Evolutionary conservation across 2,888 invertebrate species (phyloP).

Genomic region (Lasioglossum oenotherae): DNA sequence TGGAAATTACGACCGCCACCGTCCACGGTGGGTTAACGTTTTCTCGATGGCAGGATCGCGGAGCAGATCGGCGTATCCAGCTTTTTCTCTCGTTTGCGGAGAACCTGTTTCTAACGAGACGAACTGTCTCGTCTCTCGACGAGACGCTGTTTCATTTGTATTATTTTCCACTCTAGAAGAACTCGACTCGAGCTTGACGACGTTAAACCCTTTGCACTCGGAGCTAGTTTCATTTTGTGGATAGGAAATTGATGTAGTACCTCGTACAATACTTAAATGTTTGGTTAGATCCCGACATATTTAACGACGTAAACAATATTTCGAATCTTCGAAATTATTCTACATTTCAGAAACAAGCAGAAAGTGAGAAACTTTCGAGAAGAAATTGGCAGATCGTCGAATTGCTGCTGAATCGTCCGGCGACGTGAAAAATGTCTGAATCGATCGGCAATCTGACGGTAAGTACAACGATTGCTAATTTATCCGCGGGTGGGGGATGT

Average conservation of each 20-base stretch:
- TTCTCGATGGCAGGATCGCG: background rate
- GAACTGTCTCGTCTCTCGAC: too few relatives aligned
- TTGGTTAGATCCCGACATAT: too few relatives aligned
- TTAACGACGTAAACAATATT: too few relatives aligned
- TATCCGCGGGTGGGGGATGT: background rate
- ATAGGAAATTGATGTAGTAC: too few relatives aligned
- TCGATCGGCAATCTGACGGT: background rate
- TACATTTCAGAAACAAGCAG: too few relatives aligned
- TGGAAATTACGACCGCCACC: background rate
- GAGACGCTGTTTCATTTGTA: too few relatives aligned
- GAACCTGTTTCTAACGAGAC: background rate
- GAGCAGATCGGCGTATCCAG: background rate
- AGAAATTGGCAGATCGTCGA: background rate
- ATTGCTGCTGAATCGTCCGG: background rate
- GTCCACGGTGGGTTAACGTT: background rate
- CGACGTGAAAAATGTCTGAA: background rate
- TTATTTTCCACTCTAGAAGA: too few relatives aligned
- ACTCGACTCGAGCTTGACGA: too few relatives aligned
- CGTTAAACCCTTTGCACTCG: too few relatives aligned
- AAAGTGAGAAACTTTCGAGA: background rate
- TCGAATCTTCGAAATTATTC: background rate
- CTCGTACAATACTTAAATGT: too few relatives aligned
- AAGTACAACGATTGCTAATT: background rate
- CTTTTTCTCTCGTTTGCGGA: background rate
- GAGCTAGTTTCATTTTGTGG: too few relatives aligned